Percentiles rank a stretch among this genome's conserved stretches.
These are phyloP conservation scores for Caenorhabditis wallacei DNA, from an alignment of 2,888 invertebrate genomes.

Conservation along the genomic window DNA sequence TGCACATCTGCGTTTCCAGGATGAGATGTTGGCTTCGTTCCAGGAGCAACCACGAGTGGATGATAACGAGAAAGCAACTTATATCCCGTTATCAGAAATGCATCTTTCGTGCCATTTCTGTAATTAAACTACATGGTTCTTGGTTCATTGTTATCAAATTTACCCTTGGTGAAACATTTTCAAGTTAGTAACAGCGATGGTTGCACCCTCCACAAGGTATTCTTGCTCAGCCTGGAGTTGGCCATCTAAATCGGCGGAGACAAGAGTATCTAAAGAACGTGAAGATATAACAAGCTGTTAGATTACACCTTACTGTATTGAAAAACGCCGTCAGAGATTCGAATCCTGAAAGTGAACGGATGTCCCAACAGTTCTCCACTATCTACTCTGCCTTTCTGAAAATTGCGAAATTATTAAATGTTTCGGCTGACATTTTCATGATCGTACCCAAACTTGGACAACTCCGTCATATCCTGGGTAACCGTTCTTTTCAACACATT, in stretches of 20 bases:
- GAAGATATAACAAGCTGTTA: background rate
- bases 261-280: constrained; percentile 21
- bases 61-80: constrained; percentile 57
- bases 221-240: constrained; percentile 37
- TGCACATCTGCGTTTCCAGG: constrained; percentile 44
- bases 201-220: constrained; percentile 47
- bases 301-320: constrained; percentile 41
- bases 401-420: background rate
- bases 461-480: constrained; percentile 57
- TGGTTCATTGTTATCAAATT: no score
- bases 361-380: constrained; percentile 21
- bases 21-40: constrained; percentile 41
- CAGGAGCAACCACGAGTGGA: constrained; percentile 20
- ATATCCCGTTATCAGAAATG: constrained; percentile 64
- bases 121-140: no score
- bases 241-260: constrained; percentile 27
- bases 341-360: constrained; percentile 44
- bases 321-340: constrained; percentile 54
- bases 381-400: constrained; percentile 59
- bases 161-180: constrained; percentile 16
- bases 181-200: constrained; percentile 52
- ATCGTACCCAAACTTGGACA: constrained; percentile 57
- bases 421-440: no score
- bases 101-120: constrained; percentile 21
- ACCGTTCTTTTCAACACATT: constrained; percentile 37